Evolutionary conservation across 2,888 invertebrate species (phyloP).

Genomic region (Aporophyla nigra): DNA sequence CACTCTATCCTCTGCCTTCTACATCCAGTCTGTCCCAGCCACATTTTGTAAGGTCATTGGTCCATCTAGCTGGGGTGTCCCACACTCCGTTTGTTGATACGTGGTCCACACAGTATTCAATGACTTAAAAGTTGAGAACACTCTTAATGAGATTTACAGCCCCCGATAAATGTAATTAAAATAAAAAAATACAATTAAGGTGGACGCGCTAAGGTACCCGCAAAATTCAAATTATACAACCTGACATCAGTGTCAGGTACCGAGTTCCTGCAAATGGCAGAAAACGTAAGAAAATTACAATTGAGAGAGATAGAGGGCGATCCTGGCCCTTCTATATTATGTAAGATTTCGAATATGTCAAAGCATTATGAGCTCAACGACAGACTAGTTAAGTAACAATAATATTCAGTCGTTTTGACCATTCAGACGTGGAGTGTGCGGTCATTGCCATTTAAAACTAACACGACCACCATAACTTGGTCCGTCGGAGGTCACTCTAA

Average conservation of each 20-base stretch:
- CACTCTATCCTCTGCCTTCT: background rate
- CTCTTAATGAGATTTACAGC: background rate
- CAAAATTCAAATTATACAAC: no score
- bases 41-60: background rate
- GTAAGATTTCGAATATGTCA: conserved; percentile 2
- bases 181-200: background rate
- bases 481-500: conserved; percentile 65
- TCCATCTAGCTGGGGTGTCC: background rate
- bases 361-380: conserved; percentile 24
- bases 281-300: no score
- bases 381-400: conserved; percentile 62
- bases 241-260: no score
- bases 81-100: background rate
- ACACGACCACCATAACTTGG: conserved; percentile 69
- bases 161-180: conserved; percentile 25
- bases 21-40: background rate
- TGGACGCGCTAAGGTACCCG: no score
- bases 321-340: background rate
- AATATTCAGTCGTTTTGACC: conserved; percentile 57
- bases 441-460: conserved; percentile 83
- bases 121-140: no score
- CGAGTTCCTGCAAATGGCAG: no score
- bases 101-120: background rate
- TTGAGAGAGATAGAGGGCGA: no score
- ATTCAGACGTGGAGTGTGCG: conserved; percentile 71